Percentiles rank a stretch among this genome's conserved stretches.
Evolutionary conservation across 2,888 invertebrate species (phyloP).

Genomic region (Cryptocephalus moraei): DNA sequence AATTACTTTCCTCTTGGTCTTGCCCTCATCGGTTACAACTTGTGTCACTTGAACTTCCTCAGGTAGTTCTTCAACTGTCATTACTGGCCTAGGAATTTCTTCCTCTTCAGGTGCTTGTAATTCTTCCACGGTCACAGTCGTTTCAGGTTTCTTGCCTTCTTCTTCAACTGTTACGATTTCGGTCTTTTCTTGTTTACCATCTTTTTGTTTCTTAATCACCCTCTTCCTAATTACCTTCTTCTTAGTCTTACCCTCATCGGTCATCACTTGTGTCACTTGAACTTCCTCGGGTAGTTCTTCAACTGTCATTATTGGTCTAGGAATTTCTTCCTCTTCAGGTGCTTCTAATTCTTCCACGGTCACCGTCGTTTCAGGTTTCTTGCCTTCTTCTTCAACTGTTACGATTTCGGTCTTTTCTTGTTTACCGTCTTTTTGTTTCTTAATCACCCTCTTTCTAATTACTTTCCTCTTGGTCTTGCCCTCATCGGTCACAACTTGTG

Average conservation of each 20-base stretch:
- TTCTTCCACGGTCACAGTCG: conserved; percentile 32
- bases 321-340: conserved; percentile 27
- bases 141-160: conserved; percentile 9
- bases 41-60: not conserved
- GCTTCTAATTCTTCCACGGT: conserved; percentile 29
- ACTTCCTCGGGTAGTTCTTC: conserved; percentile 19
- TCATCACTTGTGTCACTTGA: conserved; percentile 13
- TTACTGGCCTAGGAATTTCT: not conserved
- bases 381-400: conserved; percentile 25
- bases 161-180: conserved; percentile 15
- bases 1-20: conserved; percentile 22
- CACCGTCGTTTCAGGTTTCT: conserved; percentile 31
- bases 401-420: conserved; percentile 30
- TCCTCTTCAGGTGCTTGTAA: conserved; percentile 1
- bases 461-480: conserved; percentile 26
- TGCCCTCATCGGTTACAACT: conserved; percentile 23
- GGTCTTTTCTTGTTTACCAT: conserved; percentile 25
- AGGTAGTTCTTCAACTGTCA: not conserved
- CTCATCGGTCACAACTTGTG: conserved; percentile 20
- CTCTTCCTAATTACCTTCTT: conserved; percentile 31
- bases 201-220: conserved; percentile 33
- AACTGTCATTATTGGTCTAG: conserved; percentile 3
- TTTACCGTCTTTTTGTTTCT: conserved; percentile 32
- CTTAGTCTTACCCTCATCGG: conserved; percentile 18
- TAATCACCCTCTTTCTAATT: conserved; percentile 27